phyloP scores from a whole-genome alignment of 92 coral and sea anemone genomes.

The Porites rus region DNA sequence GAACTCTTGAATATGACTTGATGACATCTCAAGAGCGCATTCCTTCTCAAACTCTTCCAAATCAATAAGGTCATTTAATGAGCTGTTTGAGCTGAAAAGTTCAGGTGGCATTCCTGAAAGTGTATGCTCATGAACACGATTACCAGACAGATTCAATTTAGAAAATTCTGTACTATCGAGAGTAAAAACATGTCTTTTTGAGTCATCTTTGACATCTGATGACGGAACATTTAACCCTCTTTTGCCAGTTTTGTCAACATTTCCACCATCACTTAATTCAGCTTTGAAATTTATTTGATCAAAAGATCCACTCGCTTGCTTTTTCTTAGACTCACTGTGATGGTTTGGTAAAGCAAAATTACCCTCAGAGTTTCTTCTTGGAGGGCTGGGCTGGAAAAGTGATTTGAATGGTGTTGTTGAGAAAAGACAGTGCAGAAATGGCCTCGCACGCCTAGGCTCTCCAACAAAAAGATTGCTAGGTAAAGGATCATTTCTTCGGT shows the following conservation, averaged over 20 bases:
- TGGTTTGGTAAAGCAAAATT: neutral
- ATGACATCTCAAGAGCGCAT: slow-evolving; percentile 97
- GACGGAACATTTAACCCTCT: neutral
- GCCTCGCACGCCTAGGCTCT: slow-evolving; percentile 74
- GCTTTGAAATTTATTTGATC: neutral
- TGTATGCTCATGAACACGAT: slow-evolving; percentile 62
- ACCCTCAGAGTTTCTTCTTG: slow-evolving; percentile 31
- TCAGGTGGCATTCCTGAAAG: slow-evolving; percentile 56
- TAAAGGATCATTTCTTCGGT: slow-evolving; percentile 33
- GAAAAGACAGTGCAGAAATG: slow-evolving; percentile 86
- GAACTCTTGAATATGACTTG: slow-evolving; percentile 86
- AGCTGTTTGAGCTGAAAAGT: slow-evolving; percentile 76
- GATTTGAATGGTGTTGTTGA: slow-evolving; percentile 85
- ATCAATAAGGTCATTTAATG: slow-evolving; percentile 69
- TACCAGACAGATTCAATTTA: slow-evolving; percentile 82
- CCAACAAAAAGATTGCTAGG: slow-evolving; percentile 78
- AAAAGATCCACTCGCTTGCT: neutral
- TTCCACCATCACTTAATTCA: neutral
- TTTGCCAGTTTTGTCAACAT: neutral
- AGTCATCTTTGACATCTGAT: slow-evolving; percentile 2
- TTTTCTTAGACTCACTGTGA: neutral
- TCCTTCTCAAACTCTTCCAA: slow-evolving; percentile 95
- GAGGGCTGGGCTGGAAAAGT: slow-evolving; percentile 58
- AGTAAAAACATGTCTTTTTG: slow-evolving; percentile 33
- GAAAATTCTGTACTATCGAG: slow-evolving; percentile 72